Conservation (phyloP, 2,113 vertebrate species). For the Colaptes auratus region DNA sequence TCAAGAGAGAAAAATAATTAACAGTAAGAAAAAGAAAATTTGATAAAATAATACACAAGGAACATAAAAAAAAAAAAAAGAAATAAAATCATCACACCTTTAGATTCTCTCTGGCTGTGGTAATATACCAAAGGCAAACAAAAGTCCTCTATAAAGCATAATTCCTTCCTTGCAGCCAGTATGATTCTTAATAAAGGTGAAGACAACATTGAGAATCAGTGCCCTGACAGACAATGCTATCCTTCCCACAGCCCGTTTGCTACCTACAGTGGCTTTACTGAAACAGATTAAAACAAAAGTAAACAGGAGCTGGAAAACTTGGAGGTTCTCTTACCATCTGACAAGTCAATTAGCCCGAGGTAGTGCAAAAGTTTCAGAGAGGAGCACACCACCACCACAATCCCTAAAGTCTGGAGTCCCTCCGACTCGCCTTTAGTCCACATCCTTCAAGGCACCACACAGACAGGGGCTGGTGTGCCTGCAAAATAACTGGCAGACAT, state of each 20-base stretch:
- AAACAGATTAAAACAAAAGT: background rate
- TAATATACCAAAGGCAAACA: background rate
- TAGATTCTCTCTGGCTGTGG: background rate
- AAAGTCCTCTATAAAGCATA: background rate
- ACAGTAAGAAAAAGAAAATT: background rate
- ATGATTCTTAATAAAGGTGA: background rate
- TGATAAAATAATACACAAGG: background rate
- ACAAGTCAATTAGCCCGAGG: conserved; percentile 87
- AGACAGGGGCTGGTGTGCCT: background rate
- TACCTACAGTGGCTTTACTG: background rate
- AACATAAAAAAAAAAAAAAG: background rate
- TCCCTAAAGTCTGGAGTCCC: conserved; percentile 85
- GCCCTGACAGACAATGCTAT: background rate
- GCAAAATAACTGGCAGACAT: conserved; percentile 9
- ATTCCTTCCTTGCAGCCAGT: background rate
- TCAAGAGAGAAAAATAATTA: background rate
- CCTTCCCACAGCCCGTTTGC: background rate
- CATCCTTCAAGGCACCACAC: conserved; percentile 66
- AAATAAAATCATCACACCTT: background rate
- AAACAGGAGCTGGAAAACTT: conserved; percentile 33
- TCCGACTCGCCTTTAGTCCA: conserved; percentile 81
- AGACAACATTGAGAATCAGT: background rate
- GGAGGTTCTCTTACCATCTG: conserved; percentile 85
- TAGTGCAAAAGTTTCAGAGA: conserved; percentile 90
- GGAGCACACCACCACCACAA: conserved; percentile 86